Conservation (phyloP, 1,140 invertebrate species). For the Drosophila lowei region DNA sequence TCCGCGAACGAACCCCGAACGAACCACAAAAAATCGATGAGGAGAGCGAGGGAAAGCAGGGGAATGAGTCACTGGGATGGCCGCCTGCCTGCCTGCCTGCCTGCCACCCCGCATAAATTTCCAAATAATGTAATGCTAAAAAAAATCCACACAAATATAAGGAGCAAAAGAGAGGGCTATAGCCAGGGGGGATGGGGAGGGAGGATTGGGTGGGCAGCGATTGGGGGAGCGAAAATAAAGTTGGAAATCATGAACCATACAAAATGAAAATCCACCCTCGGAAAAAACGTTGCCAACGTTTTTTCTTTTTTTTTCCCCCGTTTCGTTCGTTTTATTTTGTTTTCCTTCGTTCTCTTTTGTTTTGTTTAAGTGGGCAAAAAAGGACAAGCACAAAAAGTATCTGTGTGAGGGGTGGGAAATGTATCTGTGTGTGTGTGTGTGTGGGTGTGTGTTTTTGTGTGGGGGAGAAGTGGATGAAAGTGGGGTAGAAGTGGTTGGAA, state of each 20-base stretch:
- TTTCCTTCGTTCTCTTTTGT: constrained; percentile 56
- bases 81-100: constrained; percentile 31
- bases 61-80: constrained; percentile 27
- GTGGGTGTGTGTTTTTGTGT: constrained; percentile 25
- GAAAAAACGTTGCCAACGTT: constrained; percentile 69
- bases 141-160: constrained; percentile 51
- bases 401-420: constrained; percentile 32
- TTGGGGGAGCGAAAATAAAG: constrained; percentile 64
- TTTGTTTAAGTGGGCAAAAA: constrained; percentile 65
- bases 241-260: constrained; percentile 79
- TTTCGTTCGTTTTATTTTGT: constrained; percentile 46
- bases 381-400: constrained; percentile 67
- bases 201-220: constrained; percentile 11
- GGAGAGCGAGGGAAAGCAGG: constrained; percentile 23
- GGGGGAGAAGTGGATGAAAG: constrained; percentile 28
- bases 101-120: constrained; percentile 77
- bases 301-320: constrained; percentile 22
- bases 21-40: constrained; percentile 69
- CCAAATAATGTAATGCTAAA: constrained; percentile 78
- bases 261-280: constrained; percentile 80
- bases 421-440: constrained; percentile 22
- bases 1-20: neutral
- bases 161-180: constrained; percentile 6
- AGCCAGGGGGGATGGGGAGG: too few species aligned
- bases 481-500: constrained; percentile 11